Percentiles rank a stretch among this genome's conserved stretches.
Conservation (phyloP, 2,797 vertebrate species). For the Furcifer pardalis region DNA sequence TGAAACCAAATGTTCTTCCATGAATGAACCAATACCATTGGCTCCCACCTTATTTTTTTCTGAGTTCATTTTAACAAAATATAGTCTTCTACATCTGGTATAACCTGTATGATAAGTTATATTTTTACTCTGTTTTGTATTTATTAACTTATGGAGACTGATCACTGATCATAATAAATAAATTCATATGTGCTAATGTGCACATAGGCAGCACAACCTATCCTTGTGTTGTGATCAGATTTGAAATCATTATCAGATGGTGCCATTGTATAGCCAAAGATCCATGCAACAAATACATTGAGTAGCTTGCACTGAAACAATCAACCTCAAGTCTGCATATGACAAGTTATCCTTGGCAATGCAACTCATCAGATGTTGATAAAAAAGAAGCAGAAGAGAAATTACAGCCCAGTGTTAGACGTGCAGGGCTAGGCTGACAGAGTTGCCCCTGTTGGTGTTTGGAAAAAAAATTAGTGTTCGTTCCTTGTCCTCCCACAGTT, state of each 20-base stretch:
- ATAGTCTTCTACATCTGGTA: no score
- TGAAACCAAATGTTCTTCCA: not conserved
- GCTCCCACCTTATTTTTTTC: not conserved
- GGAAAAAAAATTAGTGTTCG: no score
- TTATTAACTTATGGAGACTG: no score
- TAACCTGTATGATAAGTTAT: no score
- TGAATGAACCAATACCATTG: not conserved
- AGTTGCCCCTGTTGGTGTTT: not conserved
- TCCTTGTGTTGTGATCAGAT: not conserved
- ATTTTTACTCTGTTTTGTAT: no score
- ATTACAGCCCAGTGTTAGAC: not conserved
- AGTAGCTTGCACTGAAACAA: not conserved
- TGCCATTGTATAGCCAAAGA: not conserved
- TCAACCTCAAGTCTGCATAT: not conserved
- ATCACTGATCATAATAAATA: no score
- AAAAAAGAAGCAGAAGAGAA: not conserved
- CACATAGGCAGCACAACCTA: not conserved
- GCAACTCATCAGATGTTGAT: no score
- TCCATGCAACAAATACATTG: not conserved
- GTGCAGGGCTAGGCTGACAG: not conserved
- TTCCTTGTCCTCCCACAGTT: not conserved
- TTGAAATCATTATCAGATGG: not conserved
- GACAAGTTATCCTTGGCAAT: not conserved
- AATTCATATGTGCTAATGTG: not conserved
- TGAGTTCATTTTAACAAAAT: no score